Percentiles rank a stretch among this genome's conserved stretches.
These are phyloP conservation scores for Ispidina lecontei DNA, from an alignment of 2,797 vertebrate genomes.

Conservation along the genomic window DNA sequence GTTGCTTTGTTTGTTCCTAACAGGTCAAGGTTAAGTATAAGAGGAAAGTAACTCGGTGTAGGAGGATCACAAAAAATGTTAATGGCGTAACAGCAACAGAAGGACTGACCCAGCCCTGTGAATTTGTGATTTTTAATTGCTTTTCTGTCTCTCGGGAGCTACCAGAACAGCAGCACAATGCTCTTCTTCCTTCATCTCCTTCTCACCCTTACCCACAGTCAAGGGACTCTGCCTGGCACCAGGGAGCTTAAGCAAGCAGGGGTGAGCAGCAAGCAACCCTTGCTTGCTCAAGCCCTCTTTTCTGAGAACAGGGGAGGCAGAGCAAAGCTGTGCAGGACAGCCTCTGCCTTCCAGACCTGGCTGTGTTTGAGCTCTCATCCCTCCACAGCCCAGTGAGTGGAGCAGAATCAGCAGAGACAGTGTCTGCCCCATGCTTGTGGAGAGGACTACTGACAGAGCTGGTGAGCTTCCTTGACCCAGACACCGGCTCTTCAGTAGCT, in stretches of 20 bases:
- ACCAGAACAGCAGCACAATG: not conserved
- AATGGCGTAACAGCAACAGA: not conserved
- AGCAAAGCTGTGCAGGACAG: not conserved
- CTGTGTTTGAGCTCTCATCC: not conserved
- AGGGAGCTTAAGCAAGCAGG: not conserved
- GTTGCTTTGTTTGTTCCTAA: not conserved
- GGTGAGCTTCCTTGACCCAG: not conserved
- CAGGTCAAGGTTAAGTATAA: constrained; percentile 1
- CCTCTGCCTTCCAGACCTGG: not conserved
- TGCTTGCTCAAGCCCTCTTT: not conserved
- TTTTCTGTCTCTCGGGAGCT: not conserved
- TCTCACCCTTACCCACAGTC: not conserved
- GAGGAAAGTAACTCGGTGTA: constrained; percentile 2
- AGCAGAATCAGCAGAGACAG: not conserved
- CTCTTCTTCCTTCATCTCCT: not conserved
- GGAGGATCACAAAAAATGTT: constrained; percentile 9
- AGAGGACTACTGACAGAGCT: not conserved
- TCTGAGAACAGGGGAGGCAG: not conserved
- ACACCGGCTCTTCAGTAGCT: not conserved
- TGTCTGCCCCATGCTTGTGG: fast-evolving
- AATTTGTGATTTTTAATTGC: not conserved
- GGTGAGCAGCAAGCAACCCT: not conserved
- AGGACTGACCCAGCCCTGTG: not conserved
- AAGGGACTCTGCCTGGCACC: not conserved
- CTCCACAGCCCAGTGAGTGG: fast-evolving